Evolutionary conservation across 2,888 invertebrate genomes (phyloP).

Genomic region (Synanthedon myopaeformis): DNA sequence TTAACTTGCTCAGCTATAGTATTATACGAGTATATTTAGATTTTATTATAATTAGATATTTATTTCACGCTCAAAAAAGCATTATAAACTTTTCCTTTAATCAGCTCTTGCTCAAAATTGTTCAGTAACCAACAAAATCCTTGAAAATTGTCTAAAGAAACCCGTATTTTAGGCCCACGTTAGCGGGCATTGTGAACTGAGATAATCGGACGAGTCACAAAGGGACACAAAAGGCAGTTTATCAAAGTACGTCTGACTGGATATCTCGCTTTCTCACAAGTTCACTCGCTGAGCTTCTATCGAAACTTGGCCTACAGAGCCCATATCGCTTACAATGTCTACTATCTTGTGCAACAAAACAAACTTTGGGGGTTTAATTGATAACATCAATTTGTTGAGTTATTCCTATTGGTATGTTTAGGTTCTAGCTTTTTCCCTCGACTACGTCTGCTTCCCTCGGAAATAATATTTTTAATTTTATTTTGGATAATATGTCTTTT

Average conservation of each 20-base stretch:
- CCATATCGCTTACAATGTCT: not conserved
- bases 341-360: not conserved
- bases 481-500: too few relatives aligned
- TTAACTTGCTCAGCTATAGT: too few relatives aligned
- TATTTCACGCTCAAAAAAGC: too few relatives aligned
- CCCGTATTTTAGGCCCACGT: slow-evolving; percentile 20
- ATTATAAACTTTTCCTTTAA: too few relatives aligned
- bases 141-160: not conserved
- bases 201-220: slow-evolving; percentile 43
- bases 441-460: too few relatives aligned
- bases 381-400: not conserved
- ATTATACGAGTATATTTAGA: too few relatives aligned
- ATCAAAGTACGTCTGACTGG: slow-evolving; percentile 45
- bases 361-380: not conserved
- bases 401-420: too few relatives aligned
- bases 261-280: slow-evolving; percentile 32
- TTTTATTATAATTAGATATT: too few relatives aligned
- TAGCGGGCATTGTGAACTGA: slow-evolving; percentile 27
- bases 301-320: slow-evolving; percentile 21
- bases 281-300: slow-evolving; percentile 23
- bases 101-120: too few relatives aligned
- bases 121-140: not conserved
- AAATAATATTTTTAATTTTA: too few relatives aligned
- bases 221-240: slow-evolving; percentile 45
- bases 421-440: too few relatives aligned